A percentile compares a stretch with the other conserved stretches of the same genome.
Conservation (phyloP, 2,888 invertebrate species). For the Agrotis exclamationis region DNA sequence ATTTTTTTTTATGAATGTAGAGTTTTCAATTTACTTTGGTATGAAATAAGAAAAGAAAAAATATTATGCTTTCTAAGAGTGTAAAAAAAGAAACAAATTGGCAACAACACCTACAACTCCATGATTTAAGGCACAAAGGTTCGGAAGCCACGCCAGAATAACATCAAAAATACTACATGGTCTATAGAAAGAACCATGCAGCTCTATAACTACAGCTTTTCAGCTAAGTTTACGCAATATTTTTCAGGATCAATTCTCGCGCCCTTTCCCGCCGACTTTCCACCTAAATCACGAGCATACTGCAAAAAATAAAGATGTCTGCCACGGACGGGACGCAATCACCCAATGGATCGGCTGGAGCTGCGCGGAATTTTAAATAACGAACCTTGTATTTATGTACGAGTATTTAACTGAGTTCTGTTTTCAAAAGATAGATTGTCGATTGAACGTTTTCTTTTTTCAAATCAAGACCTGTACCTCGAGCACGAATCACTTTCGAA, state of each 20-base stretch:
- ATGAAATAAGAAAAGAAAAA: too few species aligned
- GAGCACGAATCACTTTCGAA: too few species aligned
- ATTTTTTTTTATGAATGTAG: too few species aligned
- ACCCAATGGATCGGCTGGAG: slow-evolving; percentile 79
- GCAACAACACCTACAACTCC: too few species aligned
- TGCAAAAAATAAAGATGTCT: slow-evolving; percentile 65
- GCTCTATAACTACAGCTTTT: neutral
- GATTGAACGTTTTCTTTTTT: neutral
- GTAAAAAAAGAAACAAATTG: too few species aligned
- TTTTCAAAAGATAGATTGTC: slow-evolving; percentile 49
- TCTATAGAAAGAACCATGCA: neutral
- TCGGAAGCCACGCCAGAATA: too few species aligned
- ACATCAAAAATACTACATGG: too few species aligned
- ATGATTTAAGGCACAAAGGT: too few species aligned
- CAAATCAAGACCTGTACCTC: too few species aligned
- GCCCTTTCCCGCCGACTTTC: slow-evolving; percentile 55
- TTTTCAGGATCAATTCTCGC: slow-evolving; percentile 50
- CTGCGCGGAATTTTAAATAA: slow-evolving; percentile 79
- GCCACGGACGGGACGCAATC: slow-evolving; percentile 77
- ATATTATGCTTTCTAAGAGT: too few species aligned
- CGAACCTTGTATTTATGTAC: slow-evolving; percentile 70
- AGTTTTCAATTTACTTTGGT: too few species aligned
- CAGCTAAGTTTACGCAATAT: slow-evolving; percentile 16
- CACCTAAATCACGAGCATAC: slow-evolving; percentile 63
- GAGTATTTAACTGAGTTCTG: slow-evolving; percentile 52